These are phyloP conservation scores for Scartelaos histophorus DNA, from an alignment of 2,113 vertebrate genomes.

Conservation along the genomic window DNA sequence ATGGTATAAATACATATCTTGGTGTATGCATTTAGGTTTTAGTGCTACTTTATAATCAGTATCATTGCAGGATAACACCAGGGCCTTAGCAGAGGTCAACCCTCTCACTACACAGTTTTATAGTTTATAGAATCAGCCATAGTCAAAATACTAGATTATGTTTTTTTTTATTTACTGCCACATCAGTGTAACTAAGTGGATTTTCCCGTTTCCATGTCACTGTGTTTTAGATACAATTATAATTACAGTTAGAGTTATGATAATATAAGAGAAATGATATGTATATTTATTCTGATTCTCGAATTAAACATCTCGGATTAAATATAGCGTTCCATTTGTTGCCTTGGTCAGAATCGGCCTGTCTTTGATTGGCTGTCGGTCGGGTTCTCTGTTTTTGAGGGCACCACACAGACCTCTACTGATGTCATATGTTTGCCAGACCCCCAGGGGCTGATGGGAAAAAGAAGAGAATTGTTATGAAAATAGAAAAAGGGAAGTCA, in stretches of 20 bases:
- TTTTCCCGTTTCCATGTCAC: background rate
- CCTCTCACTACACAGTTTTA: background rate
- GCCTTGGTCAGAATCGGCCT: conserved; percentile 42
- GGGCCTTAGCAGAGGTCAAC: background rate
- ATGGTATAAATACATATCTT: background rate
- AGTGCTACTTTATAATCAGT: background rate
- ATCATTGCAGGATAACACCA: too few species aligned
- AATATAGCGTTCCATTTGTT: conserved; percentile 33
- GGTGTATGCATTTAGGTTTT: background rate
- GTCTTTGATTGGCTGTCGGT: conserved; percentile 30
- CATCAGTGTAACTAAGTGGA: background rate
- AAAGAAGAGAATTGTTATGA: conserved; percentile 36
- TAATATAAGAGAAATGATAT: background rate
- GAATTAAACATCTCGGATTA: conserved; percentile 20
- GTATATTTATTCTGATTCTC: background rate
- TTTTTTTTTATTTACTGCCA: background rate
- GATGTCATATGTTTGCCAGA: conserved; percentile 67
- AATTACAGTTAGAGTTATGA: background rate
- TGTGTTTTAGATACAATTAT: background rate
- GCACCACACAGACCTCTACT: conserved; percentile 39
- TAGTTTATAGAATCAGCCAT: background rate
- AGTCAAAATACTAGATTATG: background rate
- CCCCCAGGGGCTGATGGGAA: conserved; percentile 54
- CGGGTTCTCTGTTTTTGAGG: conserved; percentile 29
- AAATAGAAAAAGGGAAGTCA: conserved; percentile 49